Evolutionary conservation across 2,888 invertebrate species (phyloP).

Genomic region (Aporophyla nigra): DNA sequence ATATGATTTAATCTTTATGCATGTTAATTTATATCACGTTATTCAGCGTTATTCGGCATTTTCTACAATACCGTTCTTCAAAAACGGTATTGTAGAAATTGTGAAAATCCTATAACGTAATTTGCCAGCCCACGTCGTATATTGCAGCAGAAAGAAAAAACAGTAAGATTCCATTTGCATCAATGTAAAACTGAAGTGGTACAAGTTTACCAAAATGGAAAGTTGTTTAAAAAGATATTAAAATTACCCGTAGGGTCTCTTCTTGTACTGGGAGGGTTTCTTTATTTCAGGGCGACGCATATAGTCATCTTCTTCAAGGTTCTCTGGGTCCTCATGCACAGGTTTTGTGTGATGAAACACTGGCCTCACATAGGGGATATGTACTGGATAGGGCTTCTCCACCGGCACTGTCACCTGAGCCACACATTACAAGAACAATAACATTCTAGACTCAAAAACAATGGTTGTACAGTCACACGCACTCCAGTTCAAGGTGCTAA

Average conservation of each 20-base stretch:
- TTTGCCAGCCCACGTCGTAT: neutral
- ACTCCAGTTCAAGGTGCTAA: constrained; percentile 46
- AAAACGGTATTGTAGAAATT: constrained; percentile 14
- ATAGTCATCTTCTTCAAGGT: constrained; percentile 80
- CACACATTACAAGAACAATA: constrained; percentile 35
- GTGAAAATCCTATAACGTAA: neutral
- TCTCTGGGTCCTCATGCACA: constrained; percentile 79
- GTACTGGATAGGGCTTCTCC: constrained; percentile 94
- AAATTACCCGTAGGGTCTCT: constrained; percentile 80
- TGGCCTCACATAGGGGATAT: constrained; percentile 92
- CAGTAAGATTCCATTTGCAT: neutral
- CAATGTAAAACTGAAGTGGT: neutral
- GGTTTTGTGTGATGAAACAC: constrained; percentile 87
- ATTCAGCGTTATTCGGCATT: constrained; percentile 15
- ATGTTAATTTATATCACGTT: constrained; percentile 29
- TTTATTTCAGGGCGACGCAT: constrained; percentile 79
- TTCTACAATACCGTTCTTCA: too few species aligned
- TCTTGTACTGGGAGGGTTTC: constrained; percentile 77
- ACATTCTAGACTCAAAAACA: constrained; percentile 8
- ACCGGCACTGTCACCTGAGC: constrained; percentile 93
- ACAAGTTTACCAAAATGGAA: neutral
- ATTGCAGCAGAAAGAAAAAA: neutral
- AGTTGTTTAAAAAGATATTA: neutral
- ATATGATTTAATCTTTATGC: constrained; percentile 60
- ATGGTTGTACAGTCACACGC: constrained; percentile 1